A percentile compares a stretch with the other conserved stretches of the same genome.
These are phyloP conservation scores for Stercorarius parasiticus DNA, from an alignment of 2,113 vertebrate species.

Conservation along the genomic window DNA sequence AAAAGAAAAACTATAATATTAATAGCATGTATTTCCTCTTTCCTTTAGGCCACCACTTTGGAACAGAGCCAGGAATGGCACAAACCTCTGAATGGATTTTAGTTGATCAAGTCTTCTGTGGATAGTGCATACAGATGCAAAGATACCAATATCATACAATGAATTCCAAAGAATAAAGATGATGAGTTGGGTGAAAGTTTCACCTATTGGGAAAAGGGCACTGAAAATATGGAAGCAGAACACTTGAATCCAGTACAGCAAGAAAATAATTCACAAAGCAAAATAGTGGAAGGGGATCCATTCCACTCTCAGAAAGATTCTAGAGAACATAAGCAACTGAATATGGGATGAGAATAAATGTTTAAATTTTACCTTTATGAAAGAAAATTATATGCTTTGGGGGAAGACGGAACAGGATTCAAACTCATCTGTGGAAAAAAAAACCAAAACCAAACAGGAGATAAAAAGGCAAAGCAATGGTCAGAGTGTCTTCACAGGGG, in stretches of 20 bases:
- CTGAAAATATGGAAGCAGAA: not conserved
- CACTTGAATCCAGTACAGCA: not conserved
- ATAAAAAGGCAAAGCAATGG: not conserved
- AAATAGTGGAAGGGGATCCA: not conserved
- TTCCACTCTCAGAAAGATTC: not conserved
- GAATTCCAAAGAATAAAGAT: not conserved
- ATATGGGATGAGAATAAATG: not conserved
- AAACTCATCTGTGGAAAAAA: not conserved
- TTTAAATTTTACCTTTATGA: not conserved
- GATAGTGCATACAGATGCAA: not conserved
- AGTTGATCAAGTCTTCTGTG: not conserved
- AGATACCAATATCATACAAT: not conserved
- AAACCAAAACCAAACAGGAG: not conserved
- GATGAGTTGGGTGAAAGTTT: not conserved
- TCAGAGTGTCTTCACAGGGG: not conserved
- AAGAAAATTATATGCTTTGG: not conserved
- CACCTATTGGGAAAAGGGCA: not conserved
- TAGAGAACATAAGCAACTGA: not conserved
- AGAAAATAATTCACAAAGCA: not conserved
- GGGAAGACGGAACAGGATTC: not conserved
- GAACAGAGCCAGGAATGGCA: not conserved
- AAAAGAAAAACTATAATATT: not conserved
- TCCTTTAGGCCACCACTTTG: not conserved
- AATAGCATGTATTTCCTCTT: not conserved
- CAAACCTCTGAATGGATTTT: not conserved